Evolutionary conservation across 1,140 invertebrate species (phyloP).

Genomic region (Drosophila suzukii): DNA sequence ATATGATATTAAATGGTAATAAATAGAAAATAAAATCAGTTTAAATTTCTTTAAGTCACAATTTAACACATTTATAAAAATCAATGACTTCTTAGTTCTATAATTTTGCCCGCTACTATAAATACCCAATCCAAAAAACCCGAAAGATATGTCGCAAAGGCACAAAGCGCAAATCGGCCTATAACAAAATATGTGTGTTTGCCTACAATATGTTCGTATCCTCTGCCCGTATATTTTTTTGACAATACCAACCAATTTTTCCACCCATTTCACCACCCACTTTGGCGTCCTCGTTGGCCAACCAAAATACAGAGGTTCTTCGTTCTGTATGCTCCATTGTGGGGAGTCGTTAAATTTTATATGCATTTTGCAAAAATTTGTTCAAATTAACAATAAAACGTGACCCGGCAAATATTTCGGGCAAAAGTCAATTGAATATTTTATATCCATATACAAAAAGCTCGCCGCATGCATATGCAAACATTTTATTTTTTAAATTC

Average conservation of each 20-base stretch:
- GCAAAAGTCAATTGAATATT: slow-evolving; percentile 61
- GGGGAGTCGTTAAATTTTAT: slow-evolving; percentile 70
- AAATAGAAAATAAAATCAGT: too few species aligned
- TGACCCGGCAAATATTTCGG: slow-evolving; percentile 75
- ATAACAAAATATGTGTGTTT: slow-evolving; percentile 69
- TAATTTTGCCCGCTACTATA: neutral
- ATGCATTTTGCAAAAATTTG: slow-evolving; percentile 76
- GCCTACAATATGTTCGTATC: slow-evolving; percentile 31
- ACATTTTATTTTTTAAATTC: neutral
- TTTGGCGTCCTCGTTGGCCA: neutral
- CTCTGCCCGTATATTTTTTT: slow-evolving; percentile 3
- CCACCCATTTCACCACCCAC: slow-evolving; percentile 9
- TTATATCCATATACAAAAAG: slow-evolving; percentile 23
- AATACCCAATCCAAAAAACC: neutral
- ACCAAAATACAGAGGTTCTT: slow-evolving; percentile 35
- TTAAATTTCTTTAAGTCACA: neutral
- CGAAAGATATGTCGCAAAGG: slow-evolving; percentile 41
- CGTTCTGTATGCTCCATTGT: slow-evolving; percentile 44
- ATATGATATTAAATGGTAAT: too few species aligned
- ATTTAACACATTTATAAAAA: neutral
- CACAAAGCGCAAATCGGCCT: slow-evolving; percentile 66
- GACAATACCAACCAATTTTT: neutral
- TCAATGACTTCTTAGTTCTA: too few species aligned
- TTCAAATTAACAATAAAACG: slow-evolving; percentile 81
- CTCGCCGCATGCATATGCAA: slow-evolving; percentile 8